These are phyloP conservation scores for Geodia barretti DNA, from an alignment of 37 sponge, comb jelly and placozoan genomes.

Conservation along the genomic window DNA sequence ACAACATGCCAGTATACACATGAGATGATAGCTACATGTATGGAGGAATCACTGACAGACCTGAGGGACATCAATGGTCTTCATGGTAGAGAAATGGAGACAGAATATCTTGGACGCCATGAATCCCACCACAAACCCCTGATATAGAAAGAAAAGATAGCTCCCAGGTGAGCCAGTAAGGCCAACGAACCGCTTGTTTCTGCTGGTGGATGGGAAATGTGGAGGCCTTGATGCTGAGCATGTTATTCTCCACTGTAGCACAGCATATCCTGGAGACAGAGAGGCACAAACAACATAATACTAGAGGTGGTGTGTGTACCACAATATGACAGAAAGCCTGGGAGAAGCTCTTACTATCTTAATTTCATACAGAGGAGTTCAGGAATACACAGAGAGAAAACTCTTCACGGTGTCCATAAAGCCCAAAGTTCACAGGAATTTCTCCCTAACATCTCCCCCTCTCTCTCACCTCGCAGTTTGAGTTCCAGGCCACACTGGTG, in stretches of 20 bases:
- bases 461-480: constrained; percentile 79
- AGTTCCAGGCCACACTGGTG: constrained; percentile 96
- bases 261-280: constrained; percentile 83
- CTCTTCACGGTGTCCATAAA: no score
- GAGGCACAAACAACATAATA: no score
- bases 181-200: constrained; percentile 58
- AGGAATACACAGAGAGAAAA: no score
- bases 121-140: constrained; percentile 99
- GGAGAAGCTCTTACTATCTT: no score
- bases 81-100: constrained; percentile 79
- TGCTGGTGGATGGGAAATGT: constrained; percentile 90
- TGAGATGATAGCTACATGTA: background rate
- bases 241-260: constrained; percentile 91
- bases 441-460: no score
- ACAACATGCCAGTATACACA: background rate
- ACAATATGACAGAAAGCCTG: no score
- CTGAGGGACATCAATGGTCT: constrained; percentile 86
- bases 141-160: constrained; percentile 12
- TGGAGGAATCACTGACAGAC: constrained; percentile 29
- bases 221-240: constrained; percentile 88
- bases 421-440: no score
- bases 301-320: no score
- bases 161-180: background rate
- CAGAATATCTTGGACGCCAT: constrained; percentile 92
- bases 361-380: no score